phyloP scores from a whole-genome alignment of 1,140 invertebrate species.

The Drosophila jambulina region DNA sequence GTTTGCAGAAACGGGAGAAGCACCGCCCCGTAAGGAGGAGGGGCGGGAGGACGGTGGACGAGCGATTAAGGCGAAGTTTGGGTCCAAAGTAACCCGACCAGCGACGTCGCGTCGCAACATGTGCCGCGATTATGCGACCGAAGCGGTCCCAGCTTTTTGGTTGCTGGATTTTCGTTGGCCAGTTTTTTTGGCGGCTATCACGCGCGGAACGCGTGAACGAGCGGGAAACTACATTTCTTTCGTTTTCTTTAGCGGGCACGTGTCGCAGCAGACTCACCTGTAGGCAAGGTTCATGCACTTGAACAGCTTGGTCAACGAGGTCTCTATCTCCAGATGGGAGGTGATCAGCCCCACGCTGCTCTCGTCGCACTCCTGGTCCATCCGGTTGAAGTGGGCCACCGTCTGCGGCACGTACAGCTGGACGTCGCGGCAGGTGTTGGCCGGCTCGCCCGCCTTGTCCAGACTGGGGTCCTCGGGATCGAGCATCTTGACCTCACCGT shows the following conservation, averaged over 20 bases:
- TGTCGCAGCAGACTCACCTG: slow-evolving; percentile 89
- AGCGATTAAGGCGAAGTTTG: slow-evolving; percentile 63
- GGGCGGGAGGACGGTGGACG: slow-evolving; percentile 4
- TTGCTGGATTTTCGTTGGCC: slow-evolving; percentile 54
- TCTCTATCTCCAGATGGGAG: slow-evolving; percentile 93
- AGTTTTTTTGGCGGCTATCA: slow-evolving; percentile 50
- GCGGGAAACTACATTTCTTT: slow-evolving; percentile 40
- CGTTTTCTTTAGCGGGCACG: slow-evolving; percentile 3
- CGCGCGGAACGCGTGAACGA: slow-evolving; percentile 43
- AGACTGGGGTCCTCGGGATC: slow-evolving; percentile 87
- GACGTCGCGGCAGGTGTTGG: slow-evolving; percentile 77
- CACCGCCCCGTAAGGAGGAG: slow-evolving; percentile 1
- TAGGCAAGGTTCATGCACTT: slow-evolving; percentile 98
- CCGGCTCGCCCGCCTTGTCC: slow-evolving; percentile 61
- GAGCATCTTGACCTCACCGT: slow-evolving; percentile 86
- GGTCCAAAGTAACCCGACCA: slow-evolving; percentile 66
- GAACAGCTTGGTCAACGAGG: slow-evolving; percentile 97
- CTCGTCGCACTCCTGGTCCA: slow-evolving; percentile 70
- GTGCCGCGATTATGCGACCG: slow-evolving; percentile 62
- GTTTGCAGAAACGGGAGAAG: slow-evolving; percentile 66
- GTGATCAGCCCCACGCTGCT: slow-evolving; percentile 82
- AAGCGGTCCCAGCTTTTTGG: slow-evolving; percentile 49
- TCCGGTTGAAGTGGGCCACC: slow-evolving; percentile 52
- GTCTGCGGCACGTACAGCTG: slow-evolving; percentile 77
- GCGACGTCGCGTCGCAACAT: slow-evolving; percentile 34